Base-by-base conservation (phyloP, 2,888 invertebrate species). In the Chamaedrilus cognettii region DNA sequence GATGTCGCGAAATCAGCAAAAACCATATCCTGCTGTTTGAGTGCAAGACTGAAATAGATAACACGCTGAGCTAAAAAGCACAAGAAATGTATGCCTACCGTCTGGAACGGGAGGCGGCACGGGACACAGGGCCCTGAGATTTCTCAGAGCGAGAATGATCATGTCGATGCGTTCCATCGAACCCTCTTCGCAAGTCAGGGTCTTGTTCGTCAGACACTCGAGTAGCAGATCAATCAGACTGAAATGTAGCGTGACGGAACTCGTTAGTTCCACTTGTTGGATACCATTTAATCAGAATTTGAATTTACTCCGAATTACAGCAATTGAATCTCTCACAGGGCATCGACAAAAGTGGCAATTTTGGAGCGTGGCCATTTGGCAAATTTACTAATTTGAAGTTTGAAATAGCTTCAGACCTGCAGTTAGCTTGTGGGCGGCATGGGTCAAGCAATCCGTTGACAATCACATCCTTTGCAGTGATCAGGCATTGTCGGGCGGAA, bases 381-480 rank as follows among this genome's bases (percentile, higher is more conserved):
- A 15, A 19, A 42, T 42, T 42, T 15, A 42, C 11, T 42, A 42
- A 15, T 42, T 42, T 15, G 42, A 15, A 42, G 11, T 42, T 42
- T 42, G 11, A 19, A 11, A 42, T 42, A 42, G 19, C 11, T 11
- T 15, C 42, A 23, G 11, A 52, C 55, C 23, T 52, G 55, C 55
- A 52, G 28, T 52, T 52, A 19, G 26, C 23, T 23, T 26, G 11
- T 19, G 55, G 26, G 7, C 26, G 15, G 28, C 55, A 52, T 26
- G 55, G 55, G 28, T 52, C 55, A 23, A 52, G 55, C 55, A 52
- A 19, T 52, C 55, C 55, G 7, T 15, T 52, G 23, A 52, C 26
- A 23, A 52, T 7, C 11, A 52, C 55, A 26, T 52, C 55, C 28
- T 52, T 52, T 15, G 55, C 55, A 23, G 55, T 52, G 11, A 52